Evolutionary conservation across 2,797 vertebrate genomes (phyloP), one percentile per base, ranked within the genome.

Genomic region (Myripristis murdjan): DNA sequence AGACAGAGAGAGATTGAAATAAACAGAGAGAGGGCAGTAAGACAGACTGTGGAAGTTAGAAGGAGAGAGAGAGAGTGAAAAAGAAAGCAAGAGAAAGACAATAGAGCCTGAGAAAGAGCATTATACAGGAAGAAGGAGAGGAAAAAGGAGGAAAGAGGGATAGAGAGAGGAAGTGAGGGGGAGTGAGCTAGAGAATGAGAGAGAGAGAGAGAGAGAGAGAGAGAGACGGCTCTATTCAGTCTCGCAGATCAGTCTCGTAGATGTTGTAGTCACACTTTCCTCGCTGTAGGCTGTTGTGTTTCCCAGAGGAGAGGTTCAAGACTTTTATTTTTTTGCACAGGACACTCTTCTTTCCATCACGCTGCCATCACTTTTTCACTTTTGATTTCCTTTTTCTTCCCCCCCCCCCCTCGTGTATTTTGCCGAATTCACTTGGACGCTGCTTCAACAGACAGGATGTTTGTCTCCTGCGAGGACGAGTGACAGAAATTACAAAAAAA

Each of bases 191-290:
- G 51, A n/a, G 39, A 6, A 20, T 26, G 26, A 22, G 52, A 41
- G 28, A 14, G 52, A 46, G 63, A 47, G 64, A 31, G 60, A 33
- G 49, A 37, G 57, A 14, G 51, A 28, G 53, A 31, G 64, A 39
- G 43, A 15, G 33, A 9, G 33, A 8, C 7, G 33, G 33, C 6
- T 35, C 33, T 35, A 8, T 2, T 10, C 33, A 35, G 33, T 35
- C 46, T 51, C 20, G 18, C 2, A 28, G 16, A 35, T 24, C 7
- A 18, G 37, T 16, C 12, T 37, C 31, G 48, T 28, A 39, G n/a
- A 15, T 2, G 15, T 16, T 16, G 16, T 14, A 16, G 41, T 43
- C 41, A 39, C 12, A 43, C 12, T 43, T 43, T 43, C 41, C 14
- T 3, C 15, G 43, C 16, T n/a, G 28, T 9, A 39, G 33, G 6